Evolutionary conservation across 2,113 vertebrate genomes (phyloP).

Genomic region (Sorex fumeus): DNA sequence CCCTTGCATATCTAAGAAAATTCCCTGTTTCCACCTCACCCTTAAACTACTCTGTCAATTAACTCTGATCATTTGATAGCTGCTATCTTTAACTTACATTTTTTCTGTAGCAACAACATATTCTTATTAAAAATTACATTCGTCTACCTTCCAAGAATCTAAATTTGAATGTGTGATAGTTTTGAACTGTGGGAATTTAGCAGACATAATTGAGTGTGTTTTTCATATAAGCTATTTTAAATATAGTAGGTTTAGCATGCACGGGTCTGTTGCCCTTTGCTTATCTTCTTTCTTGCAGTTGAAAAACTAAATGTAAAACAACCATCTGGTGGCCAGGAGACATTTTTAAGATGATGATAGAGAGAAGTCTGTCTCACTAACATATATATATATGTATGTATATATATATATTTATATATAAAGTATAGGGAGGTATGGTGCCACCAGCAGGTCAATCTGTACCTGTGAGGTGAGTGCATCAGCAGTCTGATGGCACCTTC

Average conservation of each 20-base stretch:
- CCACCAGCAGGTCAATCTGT: too few relatives aligned
- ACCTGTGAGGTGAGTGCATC: too few relatives aligned
- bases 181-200: neutral
- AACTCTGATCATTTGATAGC: conserved; percentile 10
- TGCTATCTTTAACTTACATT: neutral
- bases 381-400: neutral
- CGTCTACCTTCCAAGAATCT: conserved; percentile 12
- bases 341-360: neutral
- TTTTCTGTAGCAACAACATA: neutral
- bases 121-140: conserved; percentile 58
- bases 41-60: conserved; percentile 3
- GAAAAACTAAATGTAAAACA: conserved; percentile 66
- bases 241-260: neutral
- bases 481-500: too few relatives aligned
- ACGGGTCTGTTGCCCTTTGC: neutral
- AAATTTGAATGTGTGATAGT: neutral
- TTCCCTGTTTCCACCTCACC: neutral
- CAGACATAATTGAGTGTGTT: neutral
- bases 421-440: too few relatives aligned
- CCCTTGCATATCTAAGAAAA: neutral
- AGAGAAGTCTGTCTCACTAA: neutral
- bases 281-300: conserved; percentile 36
- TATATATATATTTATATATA: too few relatives aligned
- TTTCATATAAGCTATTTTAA: conserved; percentile 24
- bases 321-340: conserved; percentile 69